Evolutionary conservation across 2,888 invertebrate species (phyloP), one percentile per base, ranked within the genome.

Genomic region (Heliconius cydno): DNA sequence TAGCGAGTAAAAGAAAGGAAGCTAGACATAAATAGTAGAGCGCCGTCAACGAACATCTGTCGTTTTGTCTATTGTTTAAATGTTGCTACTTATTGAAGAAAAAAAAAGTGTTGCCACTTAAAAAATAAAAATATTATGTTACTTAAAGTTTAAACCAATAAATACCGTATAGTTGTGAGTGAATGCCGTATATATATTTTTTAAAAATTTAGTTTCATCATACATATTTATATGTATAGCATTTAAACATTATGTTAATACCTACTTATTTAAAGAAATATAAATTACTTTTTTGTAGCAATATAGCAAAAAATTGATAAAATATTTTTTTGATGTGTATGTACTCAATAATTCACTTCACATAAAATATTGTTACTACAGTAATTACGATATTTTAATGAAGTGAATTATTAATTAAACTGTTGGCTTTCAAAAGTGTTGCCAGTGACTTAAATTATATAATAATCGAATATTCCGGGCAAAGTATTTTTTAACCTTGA

Each of bases 1-100:
- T 88, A 84, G 73, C 81, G 85, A 87, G 85, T 74, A 86, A 91
- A 91, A 91, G 91, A 91, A 92, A 92, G 91, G 92, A 92, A 91
- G 90, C 91, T 86, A 80, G 60, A 82, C 85, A 91, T 89, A 90
- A 88, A 91, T 90, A 79, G 77, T 87, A 89, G 89, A 91, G 82
- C 82, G 77, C 86, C 85, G 88, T 89, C 90, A 91, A 90, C 91
- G 90, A 92, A 92, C 91, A 92, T 91, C 91, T 91, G 91, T 91
- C 90, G 81, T 83, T 52, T 78, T 74, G 77, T 80, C 70, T 46
- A 77, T 79, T 66, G 57, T 25, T 60, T n/a, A 25, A 52, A 38
- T 66, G 28, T 25, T 72, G 30, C 52, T 12, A 72, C 22, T 30
- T 22, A 38, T 5, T 15, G 22, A 22, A 38, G 38, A 68, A 57